Percentiles rank a stretch among this genome's conserved stretches.
Evolutionary conservation across 1,140 invertebrate species (phyloP).

Genomic region (Bombus pyrosoma): DNA sequence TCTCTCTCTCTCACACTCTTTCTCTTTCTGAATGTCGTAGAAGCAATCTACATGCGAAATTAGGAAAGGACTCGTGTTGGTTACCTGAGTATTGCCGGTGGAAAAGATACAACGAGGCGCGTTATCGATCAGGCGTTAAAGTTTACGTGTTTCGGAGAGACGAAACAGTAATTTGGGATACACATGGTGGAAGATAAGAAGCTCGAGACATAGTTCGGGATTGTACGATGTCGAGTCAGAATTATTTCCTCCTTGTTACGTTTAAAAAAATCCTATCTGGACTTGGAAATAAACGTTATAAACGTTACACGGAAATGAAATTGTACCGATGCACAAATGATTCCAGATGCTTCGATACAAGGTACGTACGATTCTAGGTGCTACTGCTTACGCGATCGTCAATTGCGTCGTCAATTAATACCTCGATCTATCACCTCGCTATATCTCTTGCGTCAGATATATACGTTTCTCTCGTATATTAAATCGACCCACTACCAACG

Average conservation of each 20-base stretch:
- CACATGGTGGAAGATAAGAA: not conserved
- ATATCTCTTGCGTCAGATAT: not conserved
- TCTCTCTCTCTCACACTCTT: too few species aligned
- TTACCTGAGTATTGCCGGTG: not conserved
- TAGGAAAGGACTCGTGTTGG: not conserved
- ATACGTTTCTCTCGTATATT: not conserved
- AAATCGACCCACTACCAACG: not conserved
- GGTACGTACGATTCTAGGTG: too few species aligned
- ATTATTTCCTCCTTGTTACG: not conserved
- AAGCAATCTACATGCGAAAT: not conserved
- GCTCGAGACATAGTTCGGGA: not conserved
- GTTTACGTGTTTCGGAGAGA: not conserved
- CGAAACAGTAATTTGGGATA: not conserved
- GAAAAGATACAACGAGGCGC: not conserved
- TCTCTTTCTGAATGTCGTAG: not conserved
- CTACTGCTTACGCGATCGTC: too few species aligned
- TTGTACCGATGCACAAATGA: not conserved
- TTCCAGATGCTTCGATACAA: too few species aligned
- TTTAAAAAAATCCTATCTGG: not conserved
- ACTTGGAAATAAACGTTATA: not conserved
- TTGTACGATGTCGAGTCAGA: not conserved
- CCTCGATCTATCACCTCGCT: not conserved
- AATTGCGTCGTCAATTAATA: too few species aligned
- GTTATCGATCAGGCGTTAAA: not conserved
- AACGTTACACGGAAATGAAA: not conserved